Conservation (phyloP, 2,113 vertebrate species). For the Ranitomeya variabilis region DNA sequence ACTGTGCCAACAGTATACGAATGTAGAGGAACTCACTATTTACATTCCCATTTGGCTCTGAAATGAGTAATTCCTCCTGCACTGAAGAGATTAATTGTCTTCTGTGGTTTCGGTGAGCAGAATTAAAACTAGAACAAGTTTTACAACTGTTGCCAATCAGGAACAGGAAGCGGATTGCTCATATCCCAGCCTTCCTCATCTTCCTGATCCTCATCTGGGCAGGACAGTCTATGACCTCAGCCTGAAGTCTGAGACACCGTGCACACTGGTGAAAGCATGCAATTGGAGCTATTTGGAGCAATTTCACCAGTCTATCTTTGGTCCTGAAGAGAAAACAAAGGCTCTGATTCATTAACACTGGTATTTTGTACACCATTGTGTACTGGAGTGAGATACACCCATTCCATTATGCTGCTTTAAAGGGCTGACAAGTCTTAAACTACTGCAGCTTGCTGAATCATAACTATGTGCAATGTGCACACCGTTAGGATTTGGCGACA, state of each 20-base stretch:
- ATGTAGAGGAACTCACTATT: constrained; percentile 9
- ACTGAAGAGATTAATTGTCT: constrained; percentile 32
- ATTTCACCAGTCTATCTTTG: not conserved
- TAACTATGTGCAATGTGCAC: too few relatives aligned
- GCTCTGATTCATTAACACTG: not conserved
- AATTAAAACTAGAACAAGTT: constrained; percentile 37
- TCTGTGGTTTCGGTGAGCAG: constrained; percentile 39
- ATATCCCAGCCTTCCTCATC: constrained; percentile 17
- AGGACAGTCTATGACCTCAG: constrained; percentile 30
- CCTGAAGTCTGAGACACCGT: not conserved
- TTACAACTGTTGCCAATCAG: constrained; percentile 39
- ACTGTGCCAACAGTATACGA: not conserved
- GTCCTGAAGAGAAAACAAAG: not conserved
- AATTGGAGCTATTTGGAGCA: not conserved
- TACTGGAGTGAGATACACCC: too few relatives aligned
- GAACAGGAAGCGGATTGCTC: constrained; percentile 44
- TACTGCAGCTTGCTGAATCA: too few relatives aligned
- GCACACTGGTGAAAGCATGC: not conserved
- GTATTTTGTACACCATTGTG: too few relatives aligned
- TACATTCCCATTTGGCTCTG: constrained; percentile 15
- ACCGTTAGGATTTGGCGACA: too few relatives aligned
- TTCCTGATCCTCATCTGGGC: constrained; percentile 24
- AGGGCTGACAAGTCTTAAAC: too few relatives aligned
- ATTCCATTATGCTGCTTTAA: too few relatives aligned
- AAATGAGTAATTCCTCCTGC: constrained; percentile 12